Conservation (phyloP, 92 coral and sea anemone species). For the Bergia puertoricense region DNA sequence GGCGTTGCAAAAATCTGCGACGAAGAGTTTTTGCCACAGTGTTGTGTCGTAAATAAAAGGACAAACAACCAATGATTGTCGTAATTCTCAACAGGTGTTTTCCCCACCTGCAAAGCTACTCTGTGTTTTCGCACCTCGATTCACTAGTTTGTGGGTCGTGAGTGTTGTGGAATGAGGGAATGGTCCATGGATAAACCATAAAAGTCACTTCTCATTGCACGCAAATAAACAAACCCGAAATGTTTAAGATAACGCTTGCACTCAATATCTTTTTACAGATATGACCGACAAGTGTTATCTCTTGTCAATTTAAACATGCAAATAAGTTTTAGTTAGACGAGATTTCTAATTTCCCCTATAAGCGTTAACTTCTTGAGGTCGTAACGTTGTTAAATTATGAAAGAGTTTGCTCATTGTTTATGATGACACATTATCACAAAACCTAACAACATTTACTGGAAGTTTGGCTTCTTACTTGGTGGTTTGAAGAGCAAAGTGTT, state of each 20-base stretch:
- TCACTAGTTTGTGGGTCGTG: not conserved
- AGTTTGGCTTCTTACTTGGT: not conserved
- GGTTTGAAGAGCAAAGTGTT: not conserved
- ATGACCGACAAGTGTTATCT: not conserved
- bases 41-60: not conserved
- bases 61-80: not conserved
- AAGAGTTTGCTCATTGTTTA: not conserved
- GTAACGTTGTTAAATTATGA: not conserved
- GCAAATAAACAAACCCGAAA: no score
- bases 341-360: not conserved
- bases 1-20: not conserved
- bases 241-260: not conserved
- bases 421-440: not conserved
- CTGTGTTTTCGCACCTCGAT: not conserved
- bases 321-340: not conserved
- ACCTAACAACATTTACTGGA: not conserved
- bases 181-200: not conserved
- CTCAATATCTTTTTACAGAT: not conserved
- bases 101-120: not conserved
- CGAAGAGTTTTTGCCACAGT: not conserved
- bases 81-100: not conserved
- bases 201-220: not conserved
- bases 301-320: not conserved
- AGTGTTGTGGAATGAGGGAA: not conserved
- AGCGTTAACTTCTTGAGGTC: not conserved